Percentiles rank a stretch among this genome's conserved stretches.
Evolutionary conservation across 2,888 invertebrate species (phyloP).

Genomic region (Drosophila diplacantha): DNA sequence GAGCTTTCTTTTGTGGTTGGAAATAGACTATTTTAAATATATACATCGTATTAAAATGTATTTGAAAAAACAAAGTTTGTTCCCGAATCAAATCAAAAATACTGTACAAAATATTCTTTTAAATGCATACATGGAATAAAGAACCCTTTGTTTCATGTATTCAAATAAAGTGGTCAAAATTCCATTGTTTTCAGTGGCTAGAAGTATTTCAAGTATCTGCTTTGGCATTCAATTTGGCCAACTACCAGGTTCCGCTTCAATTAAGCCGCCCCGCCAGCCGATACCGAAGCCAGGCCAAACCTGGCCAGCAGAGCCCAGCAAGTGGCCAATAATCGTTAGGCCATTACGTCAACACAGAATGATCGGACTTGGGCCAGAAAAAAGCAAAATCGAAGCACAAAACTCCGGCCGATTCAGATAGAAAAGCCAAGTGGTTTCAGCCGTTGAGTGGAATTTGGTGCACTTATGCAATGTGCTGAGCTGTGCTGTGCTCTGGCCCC

Average conservation of each 20-base stretch:
- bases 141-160: not conserved
- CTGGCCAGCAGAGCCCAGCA: conserved; percentile 22
- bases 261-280: conserved; percentile 34
- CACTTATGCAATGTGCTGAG: conserved; percentile 63
- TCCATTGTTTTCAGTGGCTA: conserved; percentile 9
- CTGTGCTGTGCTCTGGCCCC: conserved; percentile 44
- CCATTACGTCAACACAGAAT: conserved; percentile 70
- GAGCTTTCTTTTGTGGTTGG: not conserved
- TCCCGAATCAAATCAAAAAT: not conserved
- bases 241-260: conserved; percentile 65
- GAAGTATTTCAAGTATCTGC: conserved; percentile 37
- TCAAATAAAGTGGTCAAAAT: not conserved
- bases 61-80: not conserved
- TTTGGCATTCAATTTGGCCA: conserved; percentile 39
- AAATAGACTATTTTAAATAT: too few relatives aligned
- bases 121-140: not conserved
- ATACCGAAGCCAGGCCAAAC: conserved; percentile 20
- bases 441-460: conserved; percentile 59
- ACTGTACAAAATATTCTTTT: not conserved
- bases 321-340: conserved; percentile 50
- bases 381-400: conserved; percentile 22
- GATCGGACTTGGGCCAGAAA: conserved; percentile 52
- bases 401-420: conserved; percentile 55
- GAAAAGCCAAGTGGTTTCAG: conserved; percentile 51
- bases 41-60: too few relatives aligned